These are phyloP conservation scores for Lophotis ruficrista DNA, from an alignment of 2,113 vertebrate species.

Conservation along the genomic window DNA sequence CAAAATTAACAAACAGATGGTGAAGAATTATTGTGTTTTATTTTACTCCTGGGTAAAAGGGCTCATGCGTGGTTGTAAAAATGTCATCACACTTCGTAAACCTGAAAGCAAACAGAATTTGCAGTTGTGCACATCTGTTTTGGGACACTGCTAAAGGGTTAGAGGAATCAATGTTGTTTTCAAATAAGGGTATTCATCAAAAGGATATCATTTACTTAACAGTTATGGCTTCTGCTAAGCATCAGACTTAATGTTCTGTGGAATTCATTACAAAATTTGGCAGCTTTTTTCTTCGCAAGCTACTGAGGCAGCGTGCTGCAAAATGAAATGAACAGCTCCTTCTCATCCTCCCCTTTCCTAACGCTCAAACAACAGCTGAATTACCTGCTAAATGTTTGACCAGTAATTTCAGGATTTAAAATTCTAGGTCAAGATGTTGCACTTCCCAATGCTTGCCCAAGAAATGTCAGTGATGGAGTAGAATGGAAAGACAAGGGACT, in stretches of 20 bases:
- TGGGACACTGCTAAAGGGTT: slow-evolving; percentile 73
- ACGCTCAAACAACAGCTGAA: background rate
- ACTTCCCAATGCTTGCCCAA: background rate
- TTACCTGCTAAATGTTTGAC: background rate
- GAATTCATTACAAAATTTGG: slow-evolving; percentile 72
- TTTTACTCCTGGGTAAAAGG: slow-evolving; percentile 68
- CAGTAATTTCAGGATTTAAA: background rate
- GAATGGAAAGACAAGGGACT: background rate
- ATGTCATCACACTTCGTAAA: slow-evolving; percentile 79
- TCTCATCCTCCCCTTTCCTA: background rate
- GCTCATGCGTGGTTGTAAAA: slow-evolving; percentile 72
- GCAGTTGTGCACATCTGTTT: slow-evolving; percentile 77
- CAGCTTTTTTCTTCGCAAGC: slow-evolving; percentile 45
- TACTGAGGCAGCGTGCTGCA: slow-evolving; percentile 27
- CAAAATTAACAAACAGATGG: slow-evolving; percentile 80
- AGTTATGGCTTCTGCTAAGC: slow-evolving; percentile 73
- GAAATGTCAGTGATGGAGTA: background rate
- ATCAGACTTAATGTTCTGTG: slow-evolving; percentile 71
- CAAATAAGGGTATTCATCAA: slow-evolving; percentile 73
- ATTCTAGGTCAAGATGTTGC: background rate
- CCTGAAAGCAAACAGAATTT: slow-evolving; percentile 76
- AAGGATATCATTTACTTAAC: slow-evolving; percentile 73
- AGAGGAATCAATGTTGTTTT: slow-evolving; percentile 72
- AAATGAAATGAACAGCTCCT: background rate
- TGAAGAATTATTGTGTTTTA: slow-evolving; percentile 70